Percentiles rank a stretch among this genome's conserved stretches.
phyloP scores from a whole-genome alignment of 2,888 invertebrate species.

The Tridacna gigas region DNA sequence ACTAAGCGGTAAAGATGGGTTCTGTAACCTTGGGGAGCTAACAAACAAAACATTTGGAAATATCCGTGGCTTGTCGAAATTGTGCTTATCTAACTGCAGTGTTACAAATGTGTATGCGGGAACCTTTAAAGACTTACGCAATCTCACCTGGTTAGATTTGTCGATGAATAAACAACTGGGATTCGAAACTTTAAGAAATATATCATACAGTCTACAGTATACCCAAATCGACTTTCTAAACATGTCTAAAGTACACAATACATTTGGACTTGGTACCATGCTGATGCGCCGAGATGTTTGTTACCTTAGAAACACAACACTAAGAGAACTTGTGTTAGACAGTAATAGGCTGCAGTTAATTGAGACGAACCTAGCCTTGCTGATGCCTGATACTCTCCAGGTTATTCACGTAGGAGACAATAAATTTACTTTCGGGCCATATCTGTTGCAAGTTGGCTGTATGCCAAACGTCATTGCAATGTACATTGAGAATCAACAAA shows the following conservation, averaged over 20 bases:
- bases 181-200: conserved; percentile 35
- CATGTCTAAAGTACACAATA: conserved; percentile 36
- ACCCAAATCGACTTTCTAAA: conserved; percentile 47
- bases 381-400: conserved; percentile 32
- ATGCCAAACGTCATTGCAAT: not conserved
- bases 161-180: conserved; percentile 45
- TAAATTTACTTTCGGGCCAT: conserved; percentile 46
- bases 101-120: conserved; percentile 6
- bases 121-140: not conserved
- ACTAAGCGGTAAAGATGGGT: not conserved
- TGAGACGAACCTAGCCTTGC: conserved; percentile 31
- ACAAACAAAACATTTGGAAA: conserved; percentile 8
- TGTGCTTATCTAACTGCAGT: conserved; percentile 8
- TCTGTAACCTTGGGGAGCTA: conserved; percentile 1
- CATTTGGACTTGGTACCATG: conserved; percentile 36
- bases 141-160: conserved; percentile 31
- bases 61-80: not conserved
- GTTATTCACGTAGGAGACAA: conserved; percentile 37
- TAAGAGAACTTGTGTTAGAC: conserved; percentile 35
- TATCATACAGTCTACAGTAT: conserved; percentile 51
- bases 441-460: conserved; percentile 42
- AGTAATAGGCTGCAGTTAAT: conserved; percentile 42
- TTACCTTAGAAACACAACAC: conserved; percentile 47
- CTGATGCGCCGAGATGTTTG: conserved; percentile 40
- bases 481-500: conserved; percentile 17